These are phyloP conservation scores for Panzeria rudis DNA, from an alignment of 2,888 invertebrate genomes.

Conservation along the genomic window DNA sequence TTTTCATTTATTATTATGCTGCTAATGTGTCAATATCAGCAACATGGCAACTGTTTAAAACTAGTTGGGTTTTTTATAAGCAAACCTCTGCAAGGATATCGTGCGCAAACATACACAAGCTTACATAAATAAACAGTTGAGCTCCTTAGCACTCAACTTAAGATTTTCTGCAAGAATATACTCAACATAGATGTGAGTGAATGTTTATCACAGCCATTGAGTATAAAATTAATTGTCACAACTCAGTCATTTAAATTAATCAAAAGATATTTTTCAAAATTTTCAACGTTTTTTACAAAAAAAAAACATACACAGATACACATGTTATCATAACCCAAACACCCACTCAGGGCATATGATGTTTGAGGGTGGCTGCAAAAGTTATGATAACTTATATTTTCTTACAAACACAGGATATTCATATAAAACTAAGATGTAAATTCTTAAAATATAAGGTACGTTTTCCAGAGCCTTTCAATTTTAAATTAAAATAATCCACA, in stretches of 20 bases:
- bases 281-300: constrained; percentile 42
- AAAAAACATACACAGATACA: not conserved
- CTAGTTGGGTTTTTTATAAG: constrained; percentile 16
- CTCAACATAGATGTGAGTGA: not conserved
- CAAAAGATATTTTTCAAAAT: constrained; percentile 72
- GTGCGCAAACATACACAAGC: not conserved
- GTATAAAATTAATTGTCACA: constrained; percentile 73
- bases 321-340: not conserved
- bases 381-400: constrained; percentile 56
- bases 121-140: not conserved
- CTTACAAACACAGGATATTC: not conserved
- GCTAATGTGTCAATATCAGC: constrained; percentile 41
- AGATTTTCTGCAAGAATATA: not conserved
- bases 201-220: constrained; percentile 38
- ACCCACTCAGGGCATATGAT: not conserved
- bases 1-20: constrained; percentile 11
- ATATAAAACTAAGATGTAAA: constrained; percentile 2
- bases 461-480: not conserved
- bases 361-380: constrained; percentile 39
- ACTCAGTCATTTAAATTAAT: constrained; percentile 74
- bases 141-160: not conserved
- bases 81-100: not conserved
- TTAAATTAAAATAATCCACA: too few species aligned
- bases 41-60: constrained; percentile 14
- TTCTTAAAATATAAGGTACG: not conserved